Evolutionary conservation across 2,888 invertebrate species (phyloP), one percentile per base, ranked within the genome.

Genomic region (Zele albiditarsus): DNA sequence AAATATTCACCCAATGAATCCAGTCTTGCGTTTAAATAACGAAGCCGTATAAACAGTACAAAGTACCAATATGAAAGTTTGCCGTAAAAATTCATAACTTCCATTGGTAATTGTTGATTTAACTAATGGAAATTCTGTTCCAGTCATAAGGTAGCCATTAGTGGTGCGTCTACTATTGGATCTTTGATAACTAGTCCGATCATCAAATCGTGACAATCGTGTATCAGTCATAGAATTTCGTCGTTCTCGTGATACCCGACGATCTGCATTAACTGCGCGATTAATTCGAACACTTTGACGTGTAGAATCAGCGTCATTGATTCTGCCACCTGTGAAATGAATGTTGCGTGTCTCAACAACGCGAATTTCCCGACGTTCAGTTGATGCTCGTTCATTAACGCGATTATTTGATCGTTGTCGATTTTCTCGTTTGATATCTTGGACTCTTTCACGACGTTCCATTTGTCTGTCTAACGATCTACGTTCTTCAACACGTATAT

Each of bases 1-100:
- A 68, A 16, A 25, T n/a, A 65, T 82, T 82, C 81, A 88, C 87
- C 83, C 75, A 62, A 84, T 58, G 42, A 78, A 74, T 49, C 80
- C 79, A 49, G 79, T 78, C 79, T 88, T 88, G 31, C 81, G 78
- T 6, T 80, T 81, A 57, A 83, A 81, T 62, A 88, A 72, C 12
- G 86, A 85, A 58, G 82, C 77, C 38, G 85, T 84, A 62, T 88
- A 87, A 38, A 85, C n/a, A 8, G 84, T 80, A 68, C 85, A 88
- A 60, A 88, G 82, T 1, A 75, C 79, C 33, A 85, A 73, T 2
- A 86, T 27, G 2, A 86, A 23, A 12, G 81, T 80, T 70, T 88
- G 87, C 16, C 79, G 82, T 38, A 85, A 66, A 62, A 83, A 74
- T 28, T 87, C 84, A 49, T 80, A 82, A 60, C 62, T 81, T 20